Percentiles rank a stretch among this genome's conserved stretches.
These are phyloP conservation scores for Noturus placidus DNA, from an alignment of 2,113 vertebrate species.

Conservation along the genomic window DNA sequence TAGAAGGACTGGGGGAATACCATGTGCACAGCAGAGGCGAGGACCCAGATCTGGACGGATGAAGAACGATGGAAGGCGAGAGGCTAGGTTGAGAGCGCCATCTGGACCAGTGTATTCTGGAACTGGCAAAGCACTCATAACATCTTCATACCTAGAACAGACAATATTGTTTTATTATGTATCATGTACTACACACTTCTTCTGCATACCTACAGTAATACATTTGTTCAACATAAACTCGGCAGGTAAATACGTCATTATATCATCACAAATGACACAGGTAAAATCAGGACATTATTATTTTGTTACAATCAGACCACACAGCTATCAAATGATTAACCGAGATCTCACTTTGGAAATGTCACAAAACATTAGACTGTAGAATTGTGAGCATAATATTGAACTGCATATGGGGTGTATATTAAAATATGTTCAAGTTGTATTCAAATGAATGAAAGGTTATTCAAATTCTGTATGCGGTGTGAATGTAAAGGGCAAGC, in stretches of 20 bases:
- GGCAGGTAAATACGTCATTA: background rate
- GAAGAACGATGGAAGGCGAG: constrained; percentile 84
- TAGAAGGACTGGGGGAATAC: constrained; percentile 71
- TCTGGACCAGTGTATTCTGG: constrained; percentile 86
- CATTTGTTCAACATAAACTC: background rate
- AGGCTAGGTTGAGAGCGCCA: constrained; percentile 84
- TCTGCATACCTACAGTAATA: background rate
- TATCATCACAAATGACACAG: background rate
- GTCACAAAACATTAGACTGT: background rate
- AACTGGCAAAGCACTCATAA: constrained; percentile 80
- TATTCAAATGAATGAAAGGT: background rate
- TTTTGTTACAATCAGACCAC: background rate
- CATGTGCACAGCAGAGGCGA: constrained; percentile 82
- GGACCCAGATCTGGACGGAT: constrained; percentile 86
- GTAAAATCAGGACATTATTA: background rate
- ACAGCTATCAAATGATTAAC: constrained; percentile 3
- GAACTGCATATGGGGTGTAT: constrained; percentile 13
- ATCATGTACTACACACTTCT: background rate
- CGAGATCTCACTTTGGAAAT: constrained; percentile 1
- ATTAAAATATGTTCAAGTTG: constrained; percentile 27
- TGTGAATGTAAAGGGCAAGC: background rate
- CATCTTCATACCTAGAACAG: constrained; percentile 78
- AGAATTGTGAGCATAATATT: background rate
- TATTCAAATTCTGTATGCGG: constrained; percentile 5
- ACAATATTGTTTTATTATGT: background rate